A percentile compares a stretch with the other conserved stretches of the same genome.
These are phyloP conservation scores for Cheilosia vulpina DNA, from an alignment of 2,888 invertebrate species.

Conservation along the genomic window DNA sequence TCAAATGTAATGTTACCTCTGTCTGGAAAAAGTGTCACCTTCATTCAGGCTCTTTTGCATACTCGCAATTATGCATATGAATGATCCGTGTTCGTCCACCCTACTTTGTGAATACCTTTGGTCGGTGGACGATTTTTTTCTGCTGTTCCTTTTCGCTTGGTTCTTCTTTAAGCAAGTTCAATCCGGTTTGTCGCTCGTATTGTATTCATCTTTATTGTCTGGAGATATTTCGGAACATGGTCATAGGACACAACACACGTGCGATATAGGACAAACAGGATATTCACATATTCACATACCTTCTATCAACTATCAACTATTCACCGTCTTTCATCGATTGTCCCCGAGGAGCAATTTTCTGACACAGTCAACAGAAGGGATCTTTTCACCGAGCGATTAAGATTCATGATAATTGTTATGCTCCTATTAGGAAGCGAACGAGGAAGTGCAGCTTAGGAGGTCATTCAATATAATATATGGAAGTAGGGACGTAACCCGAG, in stretches of 20 bases:
- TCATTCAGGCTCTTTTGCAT: conserved; percentile 50
- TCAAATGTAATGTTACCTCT: conserved; percentile 62
- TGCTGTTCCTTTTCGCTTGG: neutral
- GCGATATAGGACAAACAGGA: conserved; percentile 62
- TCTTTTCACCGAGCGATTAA: conserved; percentile 61
- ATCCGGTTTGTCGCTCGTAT: conserved; percentile 66
- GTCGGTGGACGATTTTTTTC: conserved; percentile 5
- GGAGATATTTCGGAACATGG: conserved; percentile 63
- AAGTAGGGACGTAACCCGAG: conserved; percentile 47
- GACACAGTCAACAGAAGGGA: conserved; percentile 23
- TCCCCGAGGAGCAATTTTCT: conserved; percentile 56
- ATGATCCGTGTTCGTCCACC: conserved; percentile 61
- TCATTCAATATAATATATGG: conserved; percentile 47
- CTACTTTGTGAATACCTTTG: conserved; percentile 33
- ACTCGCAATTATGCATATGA: conserved; percentile 64
- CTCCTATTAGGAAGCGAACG: conserved; percentile 41
- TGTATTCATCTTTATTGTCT: conserved; percentile 65
- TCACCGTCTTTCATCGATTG: conserved; percentile 34
- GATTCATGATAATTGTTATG: conserved; percentile 68
- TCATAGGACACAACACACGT: conserved; percentile 47
- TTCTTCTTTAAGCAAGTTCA: conserved; percentile 64
- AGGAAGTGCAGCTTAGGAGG: conserved; percentile 71
- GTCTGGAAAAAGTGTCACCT: conserved; percentile 56
- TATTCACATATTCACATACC: conserved; percentile 41
- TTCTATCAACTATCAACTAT: neutral